Conservation (phyloP, 2,888 invertebrate species). For the Agrotis clavis region DNA sequence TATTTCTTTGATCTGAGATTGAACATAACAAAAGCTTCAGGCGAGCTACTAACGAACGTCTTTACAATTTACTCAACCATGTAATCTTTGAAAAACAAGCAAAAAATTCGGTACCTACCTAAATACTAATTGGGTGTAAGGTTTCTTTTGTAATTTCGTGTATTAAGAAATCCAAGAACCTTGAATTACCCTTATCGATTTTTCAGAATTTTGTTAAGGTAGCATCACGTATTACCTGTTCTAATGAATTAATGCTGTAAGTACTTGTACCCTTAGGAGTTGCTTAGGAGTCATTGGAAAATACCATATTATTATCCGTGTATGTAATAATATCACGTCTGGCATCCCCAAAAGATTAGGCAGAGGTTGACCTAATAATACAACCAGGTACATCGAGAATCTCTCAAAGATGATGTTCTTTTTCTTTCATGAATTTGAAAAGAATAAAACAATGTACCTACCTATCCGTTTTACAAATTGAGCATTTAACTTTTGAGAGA, state of each 20-base stretch:
- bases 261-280: background rate
- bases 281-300: background rate
- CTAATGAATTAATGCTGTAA: background rate
- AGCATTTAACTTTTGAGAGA: no score
- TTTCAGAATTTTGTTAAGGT: conserved; percentile 24
- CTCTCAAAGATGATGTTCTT: no score
- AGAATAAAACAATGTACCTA: no score
- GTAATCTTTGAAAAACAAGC: conserved; percentile 25
- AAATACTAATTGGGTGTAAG: conserved; percentile 21
- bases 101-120: background rate
- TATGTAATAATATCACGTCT: no score
- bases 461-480: no score
- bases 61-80: conserved; percentile 14
- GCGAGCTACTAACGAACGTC: background rate
- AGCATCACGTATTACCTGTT: conserved; percentile 7
- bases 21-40: conserved; percentile 3
- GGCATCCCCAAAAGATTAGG: no score
- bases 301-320: background rate
- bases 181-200: conserved; percentile 26
- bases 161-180: conserved; percentile 37
- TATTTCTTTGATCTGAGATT: no score
- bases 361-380: no score
- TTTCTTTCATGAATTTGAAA: no score
- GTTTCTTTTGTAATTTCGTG: conserved; percentile 40
- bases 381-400: no score